phyloP scores from a whole-genome alignment of 2,113 vertebrate genomes.

The Neomonachus schauinslandi region DNA sequence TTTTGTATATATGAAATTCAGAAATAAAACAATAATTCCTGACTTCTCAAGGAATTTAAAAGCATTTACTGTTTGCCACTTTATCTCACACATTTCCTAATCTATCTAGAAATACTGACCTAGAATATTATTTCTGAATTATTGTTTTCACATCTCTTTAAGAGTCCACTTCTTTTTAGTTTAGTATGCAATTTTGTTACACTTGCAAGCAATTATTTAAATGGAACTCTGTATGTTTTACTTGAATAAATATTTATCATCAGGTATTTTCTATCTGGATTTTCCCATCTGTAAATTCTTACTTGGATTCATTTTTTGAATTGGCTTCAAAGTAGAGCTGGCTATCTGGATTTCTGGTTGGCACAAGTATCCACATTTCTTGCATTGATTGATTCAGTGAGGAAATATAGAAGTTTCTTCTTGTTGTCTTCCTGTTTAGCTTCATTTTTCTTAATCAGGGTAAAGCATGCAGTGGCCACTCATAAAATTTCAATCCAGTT shows the following conservation, averaged over 20 bases:
- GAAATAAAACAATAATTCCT: neutral
- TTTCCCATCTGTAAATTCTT: neutral
- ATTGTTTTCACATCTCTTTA: neutral
- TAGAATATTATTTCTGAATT: conserved; percentile 34
- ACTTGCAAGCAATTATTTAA: conserved; percentile 18
- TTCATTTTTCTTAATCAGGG: neutral
- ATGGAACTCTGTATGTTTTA: neutral
- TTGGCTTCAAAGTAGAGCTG: neutral
- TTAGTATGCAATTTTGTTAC: neutral
- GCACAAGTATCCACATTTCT: neutral
- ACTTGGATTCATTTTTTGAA: neutral
- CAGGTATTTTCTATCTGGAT: neutral
- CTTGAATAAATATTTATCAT: conserved; percentile 27
- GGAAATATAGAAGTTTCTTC: neutral
- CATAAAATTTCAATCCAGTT: neutral
- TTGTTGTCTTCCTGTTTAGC: neutral
- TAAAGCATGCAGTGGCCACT: neutral
- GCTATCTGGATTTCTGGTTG: neutral
- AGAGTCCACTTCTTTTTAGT: neutral
- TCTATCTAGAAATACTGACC: neutral
- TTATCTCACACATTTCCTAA: neutral
- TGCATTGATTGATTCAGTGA: neutral
- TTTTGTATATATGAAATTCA: neutral
- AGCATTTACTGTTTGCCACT: neutral
- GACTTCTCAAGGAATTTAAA: neutral